Evolutionary conservation across 2,113 vertebrate species (phyloP), one percentile per base, ranked within the genome.

Genomic region (Corvus moneduloides): DNA sequence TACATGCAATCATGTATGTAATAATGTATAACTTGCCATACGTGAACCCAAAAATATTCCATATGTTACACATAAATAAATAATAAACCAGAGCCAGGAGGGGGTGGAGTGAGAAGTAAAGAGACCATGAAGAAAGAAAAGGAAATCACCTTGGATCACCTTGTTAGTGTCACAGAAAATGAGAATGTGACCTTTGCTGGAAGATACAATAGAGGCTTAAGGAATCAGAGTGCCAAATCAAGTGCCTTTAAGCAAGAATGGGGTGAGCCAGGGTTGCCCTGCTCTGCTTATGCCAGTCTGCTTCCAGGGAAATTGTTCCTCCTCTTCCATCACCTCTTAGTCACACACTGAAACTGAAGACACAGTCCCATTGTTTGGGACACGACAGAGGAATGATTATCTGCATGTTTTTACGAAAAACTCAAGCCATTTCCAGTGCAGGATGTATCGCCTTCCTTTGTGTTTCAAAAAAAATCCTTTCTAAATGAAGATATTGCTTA

Each of bases 101-200:
- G 3, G 5, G 6, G 2, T 21, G 9, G 5, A 37, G 14, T n/a
- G 15, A 61, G 56, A 92, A 67, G 7, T 24, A 14, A 46, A 51
- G 37, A 80, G 37, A n/a, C 46, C 0, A 0, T 33, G 28, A 68
- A 78, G 16, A 39, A 64, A 48, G 33, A 61, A 84, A 71, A 33
- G 16, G 30, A 91, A 73, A 61, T 85, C 17, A 49, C 52, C 33
- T 71, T 2, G 17, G 14, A 33, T 77, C 5, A 79, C 51, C n/a
- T 75, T 62, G 11, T 20, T 75, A 49, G 17, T 49, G 76, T 21
- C 5, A 3, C 10, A 76, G 44, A 46, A 91, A 78, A 91, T 55
- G 46, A 89, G 89, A 87, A 78, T 48, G 22, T 74, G 52, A 84
- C 87, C 39, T 89, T 94, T 89, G n/a, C 51, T 87, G 48, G 33